phyloP scores from a whole-genome alignment of 1,140 invertebrate genomes.

The Ceratoteleas bidentatus region DNA sequence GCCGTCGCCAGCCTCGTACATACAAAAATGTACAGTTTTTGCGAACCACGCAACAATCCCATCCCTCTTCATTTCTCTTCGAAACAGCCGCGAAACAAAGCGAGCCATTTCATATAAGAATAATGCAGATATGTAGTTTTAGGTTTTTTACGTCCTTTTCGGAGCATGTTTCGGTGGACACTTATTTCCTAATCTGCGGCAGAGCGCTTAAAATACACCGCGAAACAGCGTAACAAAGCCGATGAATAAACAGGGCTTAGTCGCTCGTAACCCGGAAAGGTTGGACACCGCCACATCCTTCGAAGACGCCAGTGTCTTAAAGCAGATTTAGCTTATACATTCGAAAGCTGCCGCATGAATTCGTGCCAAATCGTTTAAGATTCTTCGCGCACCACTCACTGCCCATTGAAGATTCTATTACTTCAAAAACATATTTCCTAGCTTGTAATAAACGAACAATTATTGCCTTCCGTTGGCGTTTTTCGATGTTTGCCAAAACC shows the following conservation, averaged over 20 bases:
- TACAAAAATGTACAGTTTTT: conserved; percentile 22
- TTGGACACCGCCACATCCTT: conserved; percentile 26
- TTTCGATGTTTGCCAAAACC: neutral
- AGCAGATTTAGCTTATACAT: conserved; percentile 52
- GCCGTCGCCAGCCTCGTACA: neutral
- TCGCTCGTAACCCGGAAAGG: conserved; percentile 59
- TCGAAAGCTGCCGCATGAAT: conserved; percentile 26
- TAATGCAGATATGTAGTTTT: conserved; percentile 25
- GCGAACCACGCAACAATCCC: conserved; percentile 14
- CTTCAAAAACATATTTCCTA: conserved; percentile 51
- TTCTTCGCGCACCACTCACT: conserved; percentile 27
- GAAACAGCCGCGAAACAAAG: conserved; percentile 16
- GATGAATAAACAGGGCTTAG: conserved; percentile 70
- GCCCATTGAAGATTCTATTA: conserved; percentile 45
- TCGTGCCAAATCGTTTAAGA: conserved; percentile 64
- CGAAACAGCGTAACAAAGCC: conserved; percentile 62
- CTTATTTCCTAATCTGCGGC: conserved; percentile 65
- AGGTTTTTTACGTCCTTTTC: conserved; percentile 24
- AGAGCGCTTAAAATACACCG: conserved; percentile 40
- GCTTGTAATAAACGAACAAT: conserved; percentile 44
- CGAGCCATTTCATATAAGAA: conserved; percentile 28
- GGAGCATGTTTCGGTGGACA: conserved; percentile 8
- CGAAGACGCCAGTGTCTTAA: conserved; percentile 24
- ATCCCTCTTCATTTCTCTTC: conserved; percentile 27
- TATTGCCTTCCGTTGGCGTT: conserved; percentile 14